phyloP scores from a whole-genome alignment of 2,113 vertebrate species.

The Sturnira hondurensis region DNA sequence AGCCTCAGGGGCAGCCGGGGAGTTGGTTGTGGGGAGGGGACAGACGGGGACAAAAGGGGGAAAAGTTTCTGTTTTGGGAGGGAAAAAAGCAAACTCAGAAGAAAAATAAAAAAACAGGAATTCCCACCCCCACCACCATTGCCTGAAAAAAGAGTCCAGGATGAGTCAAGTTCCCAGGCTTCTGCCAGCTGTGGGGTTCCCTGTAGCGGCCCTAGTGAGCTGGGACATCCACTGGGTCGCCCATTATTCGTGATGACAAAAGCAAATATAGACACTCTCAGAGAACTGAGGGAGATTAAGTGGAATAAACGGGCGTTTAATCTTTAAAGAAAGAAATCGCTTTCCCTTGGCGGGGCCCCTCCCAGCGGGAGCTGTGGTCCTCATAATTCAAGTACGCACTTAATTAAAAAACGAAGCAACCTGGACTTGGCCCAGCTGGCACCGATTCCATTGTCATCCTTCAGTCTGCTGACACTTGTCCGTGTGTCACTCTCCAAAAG shows the following conservation, averaged over 20 bases:
- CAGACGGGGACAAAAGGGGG: background rate
- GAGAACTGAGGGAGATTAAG: background rate
- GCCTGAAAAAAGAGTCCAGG: background rate
- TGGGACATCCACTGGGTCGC: background rate
- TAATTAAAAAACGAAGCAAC: conserved; percentile 68
- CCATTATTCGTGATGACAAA: conserved; percentile 23
- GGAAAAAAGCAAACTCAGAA: rapidly evolving
- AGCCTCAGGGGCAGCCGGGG: background rate
- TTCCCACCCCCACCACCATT: background rate
- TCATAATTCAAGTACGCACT: conserved; percentile 66
- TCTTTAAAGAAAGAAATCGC: conserved; percentile 35
- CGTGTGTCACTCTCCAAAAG: conserved; percentile 34
- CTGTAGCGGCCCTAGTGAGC: background rate
- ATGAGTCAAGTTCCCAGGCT: background rate
- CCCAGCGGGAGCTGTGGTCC: conserved; percentile 17
- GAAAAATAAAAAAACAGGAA: background rate
- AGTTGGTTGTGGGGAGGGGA: background rate
- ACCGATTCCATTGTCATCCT: background rate
- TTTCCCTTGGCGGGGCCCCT: background rate
- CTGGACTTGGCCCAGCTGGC: conserved; percentile 62
- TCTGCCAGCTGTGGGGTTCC: background rate
- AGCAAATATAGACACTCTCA: conserved; percentile 64
- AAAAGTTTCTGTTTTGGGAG: background rate
- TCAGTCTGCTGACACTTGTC: conserved; percentile 26
- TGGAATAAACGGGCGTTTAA: background rate